Evolutionary conservation across 2,888 invertebrate genomes (phyloP).

Genomic region (Drosophila monieri): DNA sequence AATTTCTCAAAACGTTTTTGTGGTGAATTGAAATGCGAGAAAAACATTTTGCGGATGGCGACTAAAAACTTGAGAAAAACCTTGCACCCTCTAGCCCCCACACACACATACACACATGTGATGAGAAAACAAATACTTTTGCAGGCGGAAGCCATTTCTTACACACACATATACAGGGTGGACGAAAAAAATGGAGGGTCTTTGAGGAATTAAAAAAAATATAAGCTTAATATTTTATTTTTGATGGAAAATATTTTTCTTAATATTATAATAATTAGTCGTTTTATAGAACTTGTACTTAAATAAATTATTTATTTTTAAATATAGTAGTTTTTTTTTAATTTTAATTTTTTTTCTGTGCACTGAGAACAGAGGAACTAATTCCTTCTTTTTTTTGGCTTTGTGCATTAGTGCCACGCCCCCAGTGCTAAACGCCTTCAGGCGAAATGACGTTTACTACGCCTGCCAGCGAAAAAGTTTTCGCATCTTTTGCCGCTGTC

Average conservation of each 20-base stretch:
- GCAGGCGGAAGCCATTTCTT: slow-evolving; percentile 42
- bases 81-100: slow-evolving; percentile 41
- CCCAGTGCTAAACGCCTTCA: slow-evolving; percentile 34
- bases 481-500: slow-evolving; percentile 52
- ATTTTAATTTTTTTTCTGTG: not conserved
- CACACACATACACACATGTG: slow-evolving; percentile 16
- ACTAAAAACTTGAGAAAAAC: slow-evolving; percentile 81
- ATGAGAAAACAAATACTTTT: slow-evolving; percentile 62
- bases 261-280: not conserved
- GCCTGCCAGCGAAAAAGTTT: slow-evolving; percentile 71
- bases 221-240: not conserved
- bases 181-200: not conserved
- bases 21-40: slow-evolving; percentile 82
- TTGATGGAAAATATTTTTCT: not conserved
- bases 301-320: too few species aligned
- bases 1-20: slow-evolving; percentile 83
- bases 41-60: slow-evolving; percentile 83
- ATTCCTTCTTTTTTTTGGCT: slow-evolving; percentile 18
- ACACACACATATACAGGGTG: slow-evolving; percentile 4
- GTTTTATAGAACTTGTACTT: too few species aligned
- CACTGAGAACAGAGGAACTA: slow-evolving; percentile 8
- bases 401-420: slow-evolving; percentile 58
- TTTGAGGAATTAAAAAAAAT: not conserved
- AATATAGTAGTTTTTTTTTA: too few species aligned
- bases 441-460: slow-evolving; percentile 73